Evolutionary conservation across 2,797 vertebrate species (phyloP), one percentile per base, ranked within the genome.

Genomic region (Staurois parvus): DNA sequence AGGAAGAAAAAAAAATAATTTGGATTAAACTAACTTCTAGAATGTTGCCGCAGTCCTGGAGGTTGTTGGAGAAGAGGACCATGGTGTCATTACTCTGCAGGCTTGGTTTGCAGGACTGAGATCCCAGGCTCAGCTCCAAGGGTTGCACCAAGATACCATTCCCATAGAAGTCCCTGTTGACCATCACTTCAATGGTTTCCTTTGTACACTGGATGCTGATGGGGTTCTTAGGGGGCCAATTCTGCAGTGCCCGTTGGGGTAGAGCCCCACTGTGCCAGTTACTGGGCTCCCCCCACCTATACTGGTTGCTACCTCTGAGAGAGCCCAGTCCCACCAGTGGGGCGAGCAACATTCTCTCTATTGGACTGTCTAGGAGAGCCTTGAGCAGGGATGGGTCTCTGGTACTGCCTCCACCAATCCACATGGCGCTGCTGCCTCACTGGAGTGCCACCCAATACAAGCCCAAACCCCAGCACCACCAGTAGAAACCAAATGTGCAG

Each of bases 91-190:
- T 13, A 40, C 42, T 72, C n/a, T 62, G 75, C 17, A 19, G n/a
- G 37, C 37, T 34, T 2, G 69, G 68, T 19, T 40, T 13, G 13
- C 85, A 87, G 29, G 28, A 34, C 12, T 72, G 68, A 37, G 85
- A 37, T 19, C 85, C 85, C 1, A 87, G 70, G 11, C 21, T 79
- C 69, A 87, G 59, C 19, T 87, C 80, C 5, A 75, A 59, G 2
- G 69, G 37, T 8, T 83, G 83, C 59, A 83, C 85, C 73, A 78
- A 52, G 19, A n/a, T 72, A 2, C 85, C 79, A 82, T 59, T 86
- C 3, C 79, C 68, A 82, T 72, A 86, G 26, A 86, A 70, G 62
- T 86, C 80, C 6, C 37, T 30, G 4, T 19, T 4, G 4, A 87
- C 85, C 2, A 10, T 72, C 24, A 82, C 85, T 74, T 66, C 52